Conservation (phyloP, 2,113 vertebrate species). For the Pionites leucogaster region DNA sequence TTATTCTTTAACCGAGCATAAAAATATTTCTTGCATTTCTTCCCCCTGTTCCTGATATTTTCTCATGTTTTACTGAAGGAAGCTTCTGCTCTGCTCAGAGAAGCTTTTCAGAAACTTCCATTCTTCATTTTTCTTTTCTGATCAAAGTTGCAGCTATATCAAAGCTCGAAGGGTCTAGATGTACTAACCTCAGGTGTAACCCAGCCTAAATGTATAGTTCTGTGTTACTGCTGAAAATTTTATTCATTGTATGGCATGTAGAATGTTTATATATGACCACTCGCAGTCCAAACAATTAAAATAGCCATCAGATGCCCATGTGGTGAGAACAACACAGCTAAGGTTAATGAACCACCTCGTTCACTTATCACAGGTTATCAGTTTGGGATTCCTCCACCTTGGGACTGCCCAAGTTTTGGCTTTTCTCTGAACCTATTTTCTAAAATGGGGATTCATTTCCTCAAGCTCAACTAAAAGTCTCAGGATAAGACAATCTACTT, state of each 20-base stretch:
- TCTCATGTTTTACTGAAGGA: constrained; percentile 1
- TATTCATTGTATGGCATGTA: background rate
- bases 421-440: background rate
- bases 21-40: background rate
- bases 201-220: background rate
- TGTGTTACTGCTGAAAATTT: background rate
- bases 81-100: background rate
- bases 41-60: background rate
- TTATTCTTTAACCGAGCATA: background rate
- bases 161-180: background rate
- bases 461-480: background rate
- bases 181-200: background rate
- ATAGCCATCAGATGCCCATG: background rate
- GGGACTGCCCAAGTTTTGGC: background rate
- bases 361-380: background rate
- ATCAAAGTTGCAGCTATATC: background rate
- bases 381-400: background rate
- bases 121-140: background rate
- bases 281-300: background rate
- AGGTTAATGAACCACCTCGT: background rate
- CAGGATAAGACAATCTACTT: background rate
- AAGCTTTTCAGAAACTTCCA: background rate
- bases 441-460: background rate
- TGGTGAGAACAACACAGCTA: background rate
- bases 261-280: background rate